Percentiles rank a stretch among this genome's conserved stretches.
These are phyloP conservation scores for Phrynocephalus forsythii DNA, from an alignment of 2,797 vertebrate species.

Conservation along the genomic window DNA sequence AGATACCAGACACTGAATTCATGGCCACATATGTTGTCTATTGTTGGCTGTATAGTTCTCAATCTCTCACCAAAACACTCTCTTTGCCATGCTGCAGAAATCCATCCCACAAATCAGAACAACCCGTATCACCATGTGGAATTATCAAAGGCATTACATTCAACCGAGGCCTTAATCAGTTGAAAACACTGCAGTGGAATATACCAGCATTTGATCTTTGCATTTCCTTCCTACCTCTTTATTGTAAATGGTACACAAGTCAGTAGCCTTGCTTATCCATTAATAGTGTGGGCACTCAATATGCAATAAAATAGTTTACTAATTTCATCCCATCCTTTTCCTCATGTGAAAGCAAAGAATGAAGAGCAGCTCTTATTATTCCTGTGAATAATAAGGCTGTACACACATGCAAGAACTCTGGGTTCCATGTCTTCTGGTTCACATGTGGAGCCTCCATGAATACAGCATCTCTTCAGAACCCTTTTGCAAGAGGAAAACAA, in stretches of 20 bases:
- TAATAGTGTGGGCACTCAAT: too few species aligned
- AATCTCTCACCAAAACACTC: not conserved
- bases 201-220: not conserved
- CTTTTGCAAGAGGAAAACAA: too few species aligned
- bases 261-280: too few species aligned
- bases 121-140: not conserved
- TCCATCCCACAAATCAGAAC: not conserved
- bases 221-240: not conserved
- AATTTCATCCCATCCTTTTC: too few species aligned
- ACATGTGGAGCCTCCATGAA: too few species aligned
- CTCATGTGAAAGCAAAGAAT: too few species aligned
- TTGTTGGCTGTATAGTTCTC: not conserved
- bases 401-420: too few species aligned
- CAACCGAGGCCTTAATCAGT: not conserved
- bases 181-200: not conserved
- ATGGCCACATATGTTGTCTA: not conserved
- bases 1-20: not conserved
- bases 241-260: not conserved
- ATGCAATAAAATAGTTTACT: too few species aligned
- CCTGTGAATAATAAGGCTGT: too few species aligned
- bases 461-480: too few species aligned
- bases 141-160: not conserved
- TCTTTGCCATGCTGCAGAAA: not conserved
- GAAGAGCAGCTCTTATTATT: too few species aligned
- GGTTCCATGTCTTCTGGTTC: too few species aligned